Evolutionary conservation across 64 coral and sea anemone species (phyloP).

Genomic region (Acropora tenuis): DNA sequence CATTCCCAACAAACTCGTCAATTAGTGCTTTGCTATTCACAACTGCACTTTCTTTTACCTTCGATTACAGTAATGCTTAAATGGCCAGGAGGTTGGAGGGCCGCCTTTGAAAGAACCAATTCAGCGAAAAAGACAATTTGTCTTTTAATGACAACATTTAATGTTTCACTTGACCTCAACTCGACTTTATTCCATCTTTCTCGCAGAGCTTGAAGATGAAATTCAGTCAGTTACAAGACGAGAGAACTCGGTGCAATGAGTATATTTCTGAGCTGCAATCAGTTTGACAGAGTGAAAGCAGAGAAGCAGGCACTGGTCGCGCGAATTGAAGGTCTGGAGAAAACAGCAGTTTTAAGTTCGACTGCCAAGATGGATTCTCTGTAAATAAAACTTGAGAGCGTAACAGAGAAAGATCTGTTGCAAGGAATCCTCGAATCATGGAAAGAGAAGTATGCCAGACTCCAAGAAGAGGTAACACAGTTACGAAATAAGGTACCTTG

Average conservation of each 20-base stretch:
- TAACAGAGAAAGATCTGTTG: background rate
- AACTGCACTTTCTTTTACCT: too few species aligned
- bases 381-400: background rate
- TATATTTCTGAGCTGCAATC: constrained; percentile 30
- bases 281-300: constrained; percentile 3
- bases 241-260: constrained; percentile 19
- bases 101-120: too few species aligned
- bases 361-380: background rate
- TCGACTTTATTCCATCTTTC: background rate
- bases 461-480: constrained; percentile 9
- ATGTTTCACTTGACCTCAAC: too few species aligned
- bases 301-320: constrained; percentile 24
- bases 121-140: too few species aligned
- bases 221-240: constrained; percentile 14
- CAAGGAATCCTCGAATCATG: background rate
- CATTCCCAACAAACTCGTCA: too few species aligned
- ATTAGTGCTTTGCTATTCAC: too few species aligned
- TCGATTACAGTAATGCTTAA: too few species aligned
- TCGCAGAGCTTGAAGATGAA: background rate
- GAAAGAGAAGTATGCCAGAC: constrained; percentile 20
- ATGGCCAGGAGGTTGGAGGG: too few species aligned
- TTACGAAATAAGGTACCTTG: constrained; percentile 14
- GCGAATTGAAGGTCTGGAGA: constrained; percentile 30
- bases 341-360: background rate
- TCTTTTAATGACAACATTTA: too few species aligned